A percentile compares a stretch with the other conserved stretches of the same genome.
Conservation (phyloP, 2,113 vertebrate species). For the Oreochromis tanganicae region DNA sequence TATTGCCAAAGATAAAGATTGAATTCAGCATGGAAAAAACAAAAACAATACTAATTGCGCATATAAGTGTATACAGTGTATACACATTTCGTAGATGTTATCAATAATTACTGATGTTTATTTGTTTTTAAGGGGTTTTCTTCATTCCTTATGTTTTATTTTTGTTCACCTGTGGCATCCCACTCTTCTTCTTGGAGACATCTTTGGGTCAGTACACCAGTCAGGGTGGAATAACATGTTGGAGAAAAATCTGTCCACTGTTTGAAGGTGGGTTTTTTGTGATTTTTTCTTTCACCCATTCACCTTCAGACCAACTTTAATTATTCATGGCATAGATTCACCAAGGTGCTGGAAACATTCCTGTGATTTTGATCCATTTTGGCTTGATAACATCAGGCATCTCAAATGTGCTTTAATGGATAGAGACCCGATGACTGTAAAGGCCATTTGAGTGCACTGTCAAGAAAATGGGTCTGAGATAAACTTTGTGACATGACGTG, state of each 20-base stretch:
- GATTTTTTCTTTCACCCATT: background rate
- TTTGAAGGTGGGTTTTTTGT: slow-evolving; percentile 65
- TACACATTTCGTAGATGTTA: background rate
- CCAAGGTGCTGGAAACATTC: background rate
- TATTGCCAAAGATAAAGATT: background rate
- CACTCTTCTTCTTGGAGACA: slow-evolving; percentile 75
- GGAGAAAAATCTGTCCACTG: slow-evolving; percentile 76
- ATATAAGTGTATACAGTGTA: no score
- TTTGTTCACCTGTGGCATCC: slow-evolving; percentile 72
- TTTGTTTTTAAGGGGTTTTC: slow-evolving; percentile 64
- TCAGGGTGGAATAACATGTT: slow-evolving; percentile 74
- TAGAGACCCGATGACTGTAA: background rate
- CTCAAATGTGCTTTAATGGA: background rate
- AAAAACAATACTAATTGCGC: background rate
- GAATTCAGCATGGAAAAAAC: background rate
- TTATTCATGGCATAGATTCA: background rate
- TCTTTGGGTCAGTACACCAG: slow-evolving; percentile 78
- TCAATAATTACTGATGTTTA: background rate
- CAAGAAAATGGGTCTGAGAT: background rate
- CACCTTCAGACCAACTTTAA: background rate
- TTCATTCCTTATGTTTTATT: slow-evolving; percentile 75
- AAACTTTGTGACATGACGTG: background rate
- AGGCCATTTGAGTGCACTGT: background rate
- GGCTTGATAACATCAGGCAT: background rate
- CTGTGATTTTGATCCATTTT: background rate